Conservation (phyloP, 2,888 invertebrate species). For the Graphium colonna region DNA sequence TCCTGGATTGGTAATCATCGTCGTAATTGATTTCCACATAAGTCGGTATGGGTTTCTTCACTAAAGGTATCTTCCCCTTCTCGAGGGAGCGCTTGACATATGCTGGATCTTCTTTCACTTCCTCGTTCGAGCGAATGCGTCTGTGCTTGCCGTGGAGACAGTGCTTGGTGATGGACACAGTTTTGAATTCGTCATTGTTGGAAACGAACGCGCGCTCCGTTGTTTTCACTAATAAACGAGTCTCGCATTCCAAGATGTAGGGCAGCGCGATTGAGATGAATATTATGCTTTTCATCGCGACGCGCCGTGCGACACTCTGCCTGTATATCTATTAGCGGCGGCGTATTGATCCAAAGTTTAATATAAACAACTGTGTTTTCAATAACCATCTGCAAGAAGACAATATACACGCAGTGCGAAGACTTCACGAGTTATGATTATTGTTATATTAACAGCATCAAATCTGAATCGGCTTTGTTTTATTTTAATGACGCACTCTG, state of each 20-base stretch:
- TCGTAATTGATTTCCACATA: slow-evolving; percentile 53
- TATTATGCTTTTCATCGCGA: slow-evolving; percentile 41
- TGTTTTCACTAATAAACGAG: slow-evolving; percentile 43
- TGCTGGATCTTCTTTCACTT: slow-evolving; percentile 10
- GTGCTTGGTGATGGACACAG: slow-evolving; percentile 21
- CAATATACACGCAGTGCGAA: slow-evolving; percentile 42
- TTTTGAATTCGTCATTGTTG: slow-evolving; percentile 29
- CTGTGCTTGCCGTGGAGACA: slow-evolving; percentile 21
- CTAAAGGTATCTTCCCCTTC: slow-evolving; percentile 33
- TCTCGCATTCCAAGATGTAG: slow-evolving; percentile 32
- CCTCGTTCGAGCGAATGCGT: slow-evolving; percentile 4
- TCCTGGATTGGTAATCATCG: slow-evolving; percentile 52
- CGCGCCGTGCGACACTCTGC: slow-evolving; percentile 33
- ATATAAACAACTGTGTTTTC: slow-evolving; percentile 59
- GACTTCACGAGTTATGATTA: slow-evolving; percentile 36
- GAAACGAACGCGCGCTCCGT: slow-evolving; percentile 36
- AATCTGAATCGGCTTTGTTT: slow-evolving; percentile 17
- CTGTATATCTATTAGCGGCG: slow-evolving; percentile 42
- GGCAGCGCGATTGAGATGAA: slow-evolving; percentile 34
- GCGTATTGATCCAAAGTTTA: slow-evolving; percentile 40
- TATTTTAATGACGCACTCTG: neutral
- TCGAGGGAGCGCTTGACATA: slow-evolving; percentile 15
- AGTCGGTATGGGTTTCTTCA: slow-evolving; percentile 64
- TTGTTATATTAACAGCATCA: slow-evolving; percentile 39
- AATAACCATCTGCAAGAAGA: slow-evolving; percentile 45